Evolutionary conservation across 2,888 invertebrate species (phyloP).

Genomic region (Heliconius hortense): DNA sequence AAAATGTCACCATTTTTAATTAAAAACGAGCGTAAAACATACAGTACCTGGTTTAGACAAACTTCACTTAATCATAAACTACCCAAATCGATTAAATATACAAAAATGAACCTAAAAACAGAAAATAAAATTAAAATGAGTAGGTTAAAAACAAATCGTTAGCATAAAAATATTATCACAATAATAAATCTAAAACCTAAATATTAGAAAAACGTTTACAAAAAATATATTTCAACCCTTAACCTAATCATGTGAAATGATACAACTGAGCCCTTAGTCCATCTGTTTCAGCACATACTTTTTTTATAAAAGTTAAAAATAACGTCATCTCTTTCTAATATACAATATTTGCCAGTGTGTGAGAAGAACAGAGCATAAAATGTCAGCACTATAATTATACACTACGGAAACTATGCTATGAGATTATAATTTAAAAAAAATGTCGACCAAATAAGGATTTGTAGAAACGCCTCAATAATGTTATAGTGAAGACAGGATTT

Average conservation of each 20-base stretch:
- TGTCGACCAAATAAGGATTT: no score
- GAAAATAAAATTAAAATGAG: slow-evolving; percentile 15
- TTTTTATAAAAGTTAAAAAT: background rate
- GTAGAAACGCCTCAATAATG: background rate
- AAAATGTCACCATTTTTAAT: slow-evolving; percentile 2
- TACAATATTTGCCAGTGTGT: background rate
- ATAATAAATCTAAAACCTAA: slow-evolving; percentile 43
- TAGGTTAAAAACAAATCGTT: slow-evolving; percentile 43
- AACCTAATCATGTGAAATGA: slow-evolving; percentile 6
- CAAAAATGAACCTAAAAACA: slow-evolving; percentile 14
- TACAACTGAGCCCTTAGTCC: slow-evolving; percentile 11
- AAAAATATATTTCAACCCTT: slow-evolving; percentile 30
- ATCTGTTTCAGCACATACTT: slow-evolving; percentile 2
- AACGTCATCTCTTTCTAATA: slow-evolving; percentile 6
- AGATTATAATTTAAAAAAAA: slow-evolving; percentile 12
- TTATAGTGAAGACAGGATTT: slow-evolving; percentile 26
- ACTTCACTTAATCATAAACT: background rate
- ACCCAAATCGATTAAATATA: slow-evolving; percentile 19
- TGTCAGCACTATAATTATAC: background rate
- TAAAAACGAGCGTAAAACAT: slow-evolving; percentile 5
- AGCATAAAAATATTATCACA: slow-evolving; percentile 53
- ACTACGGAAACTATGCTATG: slow-evolving; percentile 22
- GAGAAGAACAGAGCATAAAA: background rate
- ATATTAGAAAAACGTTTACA: slow-evolving; percentile 39
- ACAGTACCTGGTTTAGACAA: background rate